Conservation (phyloP, 2,113 vertebrate genomes). For the Daubentonia madagascariensis region DNA sequence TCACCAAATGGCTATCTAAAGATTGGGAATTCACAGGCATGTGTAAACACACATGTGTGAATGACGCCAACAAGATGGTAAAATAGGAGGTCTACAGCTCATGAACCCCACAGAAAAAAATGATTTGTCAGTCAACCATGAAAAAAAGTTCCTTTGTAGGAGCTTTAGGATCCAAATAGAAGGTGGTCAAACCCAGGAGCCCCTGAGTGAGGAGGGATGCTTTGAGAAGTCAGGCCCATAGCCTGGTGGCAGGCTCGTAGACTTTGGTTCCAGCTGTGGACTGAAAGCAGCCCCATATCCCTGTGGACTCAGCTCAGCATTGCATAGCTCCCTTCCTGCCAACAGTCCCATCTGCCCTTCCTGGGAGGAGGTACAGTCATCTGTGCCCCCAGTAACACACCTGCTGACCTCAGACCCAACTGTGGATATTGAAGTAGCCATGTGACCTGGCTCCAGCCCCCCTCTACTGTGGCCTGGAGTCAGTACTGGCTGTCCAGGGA, state of each 20-base stretch:
- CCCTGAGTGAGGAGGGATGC: neutral
- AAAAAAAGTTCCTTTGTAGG: neutral
- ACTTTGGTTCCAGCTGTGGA: neutral
- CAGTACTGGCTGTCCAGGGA: neutral
- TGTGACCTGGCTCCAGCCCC: neutral
- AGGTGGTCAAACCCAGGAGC: neutral
- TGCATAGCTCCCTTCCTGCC: neutral
- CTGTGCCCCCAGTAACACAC: neutral
- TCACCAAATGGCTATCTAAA: neutral
- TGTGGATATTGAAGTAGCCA: neutral
- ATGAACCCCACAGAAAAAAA: neutral
- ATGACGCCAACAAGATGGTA: neutral
- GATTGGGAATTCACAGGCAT: accelerated
- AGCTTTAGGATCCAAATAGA: neutral
- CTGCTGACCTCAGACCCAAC: neutral
- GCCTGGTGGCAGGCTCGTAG: neutral
- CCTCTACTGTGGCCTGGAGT: neutral
- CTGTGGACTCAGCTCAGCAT: neutral
- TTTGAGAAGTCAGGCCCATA: neutral
- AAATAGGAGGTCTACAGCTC: neutral
- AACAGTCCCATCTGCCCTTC: neutral
- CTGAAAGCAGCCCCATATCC: neutral
- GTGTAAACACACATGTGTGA: neutral
- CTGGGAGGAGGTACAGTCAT: neutral
- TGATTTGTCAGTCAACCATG: neutral